Evolutionary conservation across 2,113 vertebrate genomes (phyloP).

Genomic region (Castor canadensis): DNA sequence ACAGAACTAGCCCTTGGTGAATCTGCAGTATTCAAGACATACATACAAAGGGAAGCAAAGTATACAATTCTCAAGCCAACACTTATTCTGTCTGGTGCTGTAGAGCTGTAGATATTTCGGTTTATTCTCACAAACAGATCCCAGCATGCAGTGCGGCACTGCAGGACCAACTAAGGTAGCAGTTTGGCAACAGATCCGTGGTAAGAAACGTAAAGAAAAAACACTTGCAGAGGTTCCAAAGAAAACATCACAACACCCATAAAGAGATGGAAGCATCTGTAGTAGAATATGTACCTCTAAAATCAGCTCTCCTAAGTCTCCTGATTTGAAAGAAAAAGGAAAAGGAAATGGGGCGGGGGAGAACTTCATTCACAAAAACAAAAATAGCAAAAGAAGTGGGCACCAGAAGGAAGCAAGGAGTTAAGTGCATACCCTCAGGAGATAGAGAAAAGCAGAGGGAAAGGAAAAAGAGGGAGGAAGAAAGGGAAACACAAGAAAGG

Average conservation of each 20-base stretch:
- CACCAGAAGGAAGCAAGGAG: constrained; percentile 72
- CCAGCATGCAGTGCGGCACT: constrained; percentile 82
- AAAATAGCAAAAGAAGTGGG: constrained; percentile 44
- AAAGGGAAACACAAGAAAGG: not conserved
- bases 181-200: constrained; percentile 66
- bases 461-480: not conserved
- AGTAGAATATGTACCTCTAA: not conserved
- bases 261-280: constrained; percentile 55
- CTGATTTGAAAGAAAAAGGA: constrained; percentile 38
- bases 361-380: not conserved
- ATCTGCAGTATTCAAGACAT: constrained; percentile 37
- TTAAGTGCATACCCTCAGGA: constrained; percentile 62
- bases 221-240: constrained; percentile 64
- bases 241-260: constrained; percentile 54
- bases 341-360: not conserved
- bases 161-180: constrained; percentile 78
- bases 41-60: constrained; percentile 66
- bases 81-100: constrained; percentile 73
- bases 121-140: constrained; percentile 67
- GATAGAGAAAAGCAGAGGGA: constrained; percentile 45
- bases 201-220: constrained; percentile 60
- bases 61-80: constrained; percentile 73
- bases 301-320: not conserved
- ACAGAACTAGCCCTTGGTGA: constrained; percentile 64
- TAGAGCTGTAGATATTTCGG: constrained; percentile 64